Percentiles rank a stretch among this genome's conserved stretches.
These are phyloP conservation scores for Vicugna pacos DNA, from an alignment of 2,113 vertebrate genomes.

Conservation along the genomic window DNA sequence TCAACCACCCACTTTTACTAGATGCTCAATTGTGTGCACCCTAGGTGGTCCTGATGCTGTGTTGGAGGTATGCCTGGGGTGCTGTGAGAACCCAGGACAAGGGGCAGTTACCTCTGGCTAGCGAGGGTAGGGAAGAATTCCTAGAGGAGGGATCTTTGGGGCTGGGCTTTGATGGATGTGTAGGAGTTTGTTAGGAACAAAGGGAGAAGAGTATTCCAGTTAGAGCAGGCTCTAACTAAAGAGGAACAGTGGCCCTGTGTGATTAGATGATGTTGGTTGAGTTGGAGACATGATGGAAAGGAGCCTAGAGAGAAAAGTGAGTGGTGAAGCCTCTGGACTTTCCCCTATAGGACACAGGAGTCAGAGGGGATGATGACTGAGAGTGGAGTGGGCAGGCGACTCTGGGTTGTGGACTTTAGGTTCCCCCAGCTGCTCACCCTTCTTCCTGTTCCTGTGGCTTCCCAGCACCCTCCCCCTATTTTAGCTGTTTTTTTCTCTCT, in stretches of 20 bases:
- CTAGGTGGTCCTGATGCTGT: background rate
- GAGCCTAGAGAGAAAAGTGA: background rate
- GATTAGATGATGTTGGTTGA: background rate
- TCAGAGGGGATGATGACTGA: background rate
- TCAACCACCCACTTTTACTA: background rate
- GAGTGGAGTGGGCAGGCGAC: background rate
- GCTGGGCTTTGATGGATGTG: conserved; percentile 50
- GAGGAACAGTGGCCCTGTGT: background rate
- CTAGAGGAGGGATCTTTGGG: background rate
- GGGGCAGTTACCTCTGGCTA: background rate
- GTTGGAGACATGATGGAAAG: background rate
- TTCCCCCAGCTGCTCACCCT: background rate
- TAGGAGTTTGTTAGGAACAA: conserved; percentile 55
- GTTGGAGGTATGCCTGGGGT: background rate
- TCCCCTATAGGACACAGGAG: background rate
- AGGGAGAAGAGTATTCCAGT: background rate
- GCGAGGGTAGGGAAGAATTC: background rate
- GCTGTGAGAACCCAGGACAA: background rate
- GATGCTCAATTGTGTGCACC: background rate
- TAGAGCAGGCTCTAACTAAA: background rate
- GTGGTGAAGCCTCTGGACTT: background rate
- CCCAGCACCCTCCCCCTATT: background rate
- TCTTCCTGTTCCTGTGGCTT: background rate
- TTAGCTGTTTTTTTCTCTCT: background rate
- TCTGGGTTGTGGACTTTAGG: background rate